These are phyloP conservation scores for Charadrius vociferus DNA, from an alignment of 2,113 vertebrate species.

Conservation along the genomic window DNA sequence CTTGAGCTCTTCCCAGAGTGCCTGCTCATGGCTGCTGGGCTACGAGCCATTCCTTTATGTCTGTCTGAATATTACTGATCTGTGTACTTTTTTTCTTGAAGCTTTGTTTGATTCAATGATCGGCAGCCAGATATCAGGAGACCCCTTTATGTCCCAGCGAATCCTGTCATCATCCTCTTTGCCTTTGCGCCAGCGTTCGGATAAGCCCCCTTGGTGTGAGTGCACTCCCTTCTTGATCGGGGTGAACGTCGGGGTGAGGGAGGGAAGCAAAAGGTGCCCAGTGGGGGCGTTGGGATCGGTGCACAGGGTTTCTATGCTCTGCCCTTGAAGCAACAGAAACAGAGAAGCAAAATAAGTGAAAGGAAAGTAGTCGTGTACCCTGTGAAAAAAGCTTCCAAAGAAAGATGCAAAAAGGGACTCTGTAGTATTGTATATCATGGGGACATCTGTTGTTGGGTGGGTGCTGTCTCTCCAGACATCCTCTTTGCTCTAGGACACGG, in stretches of 20 bases:
- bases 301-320: neutral
- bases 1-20: neutral
- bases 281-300: neutral
- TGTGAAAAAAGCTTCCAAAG: neutral
- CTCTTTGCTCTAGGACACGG: neutral
- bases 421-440: neutral
- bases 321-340: neutral
- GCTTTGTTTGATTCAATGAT: constrained; percentile 87
- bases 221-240: constrained; percentile 33
- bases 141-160: constrained; percentile 86
- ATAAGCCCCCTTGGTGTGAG: constrained; percentile 97
- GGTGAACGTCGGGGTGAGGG: neutral
- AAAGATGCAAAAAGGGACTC: neutral
- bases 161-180: constrained; percentile 85
- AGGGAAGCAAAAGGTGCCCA: neutral
- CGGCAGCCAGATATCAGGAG: constrained; percentile 81
- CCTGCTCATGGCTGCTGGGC: neutral
- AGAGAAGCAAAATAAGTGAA: neutral
- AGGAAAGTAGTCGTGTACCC: neutral
- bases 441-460: neutral
- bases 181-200: constrained; percentile 84
- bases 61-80: neutral
- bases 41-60: neutral
- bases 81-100: constrained; percentile 13
- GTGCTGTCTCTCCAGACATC: neutral